These are phyloP conservation scores for Myrmecophaga tridactyla DNA, from an alignment of 2,113 vertebrate genomes.

Conservation along the genomic window DNA sequence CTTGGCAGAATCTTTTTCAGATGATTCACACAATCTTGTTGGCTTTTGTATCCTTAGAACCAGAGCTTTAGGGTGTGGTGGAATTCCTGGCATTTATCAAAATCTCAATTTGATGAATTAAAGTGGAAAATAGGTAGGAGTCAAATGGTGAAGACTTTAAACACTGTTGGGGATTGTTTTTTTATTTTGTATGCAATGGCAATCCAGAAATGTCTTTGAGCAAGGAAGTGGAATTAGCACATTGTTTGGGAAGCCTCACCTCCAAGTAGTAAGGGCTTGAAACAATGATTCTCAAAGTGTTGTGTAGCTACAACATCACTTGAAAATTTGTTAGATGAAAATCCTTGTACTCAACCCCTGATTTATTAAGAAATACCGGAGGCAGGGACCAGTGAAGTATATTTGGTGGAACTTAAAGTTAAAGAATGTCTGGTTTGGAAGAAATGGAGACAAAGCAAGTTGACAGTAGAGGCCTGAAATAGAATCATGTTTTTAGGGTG, in stretches of 20 bases:
- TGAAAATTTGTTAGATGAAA: background rate
- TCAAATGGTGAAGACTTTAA: background rate
- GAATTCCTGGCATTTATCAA: background rate
- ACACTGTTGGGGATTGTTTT: background rate
- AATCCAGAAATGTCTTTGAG: background rate
- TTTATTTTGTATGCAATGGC: background rate
- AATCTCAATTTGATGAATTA: background rate
- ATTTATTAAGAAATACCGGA: background rate
- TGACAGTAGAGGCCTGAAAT: background rate
- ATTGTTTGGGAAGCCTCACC: background rate
- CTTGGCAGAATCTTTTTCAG: background rate
- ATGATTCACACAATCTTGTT: background rate
- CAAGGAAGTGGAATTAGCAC: background rate
- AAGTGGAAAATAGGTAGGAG: background rate
- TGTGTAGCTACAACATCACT: background rate
- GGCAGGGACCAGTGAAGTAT: background rate
- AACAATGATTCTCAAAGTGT: background rate
- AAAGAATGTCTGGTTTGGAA: background rate
- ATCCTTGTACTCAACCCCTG: background rate
- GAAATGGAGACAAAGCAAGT: background rate
- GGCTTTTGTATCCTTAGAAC: background rate
- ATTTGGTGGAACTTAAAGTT: background rate
- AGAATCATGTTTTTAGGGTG: background rate
- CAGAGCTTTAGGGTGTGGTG: background rate
- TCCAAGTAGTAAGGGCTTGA: background rate